Conservation (phyloP, 2,888 invertebrate species). For the Lymantria dispar region DNA sequence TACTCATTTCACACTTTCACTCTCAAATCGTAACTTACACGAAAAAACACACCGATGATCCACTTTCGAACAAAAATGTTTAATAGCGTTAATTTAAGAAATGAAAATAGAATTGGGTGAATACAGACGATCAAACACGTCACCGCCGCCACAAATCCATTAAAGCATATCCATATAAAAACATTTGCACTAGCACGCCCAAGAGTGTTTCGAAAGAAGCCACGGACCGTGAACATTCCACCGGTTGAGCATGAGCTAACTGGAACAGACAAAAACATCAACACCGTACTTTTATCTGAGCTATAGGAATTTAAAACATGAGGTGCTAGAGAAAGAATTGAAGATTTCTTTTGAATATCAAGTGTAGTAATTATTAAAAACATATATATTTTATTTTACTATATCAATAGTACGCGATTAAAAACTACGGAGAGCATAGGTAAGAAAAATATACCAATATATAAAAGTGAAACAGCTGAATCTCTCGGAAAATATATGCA, state of each 20-base stretch:
- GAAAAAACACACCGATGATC: constrained; percentile 13
- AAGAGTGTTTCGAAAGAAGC: constrained; percentile 78
- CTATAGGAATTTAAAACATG: constrained; percentile 46
- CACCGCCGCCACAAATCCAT: constrained; percentile 57
- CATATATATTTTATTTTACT: too few relatives aligned
- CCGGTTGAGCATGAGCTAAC: constrained; percentile 64
- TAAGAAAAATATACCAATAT: too few relatives aligned
- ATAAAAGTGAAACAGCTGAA: too few relatives aligned
- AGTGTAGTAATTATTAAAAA: too few relatives aligned
- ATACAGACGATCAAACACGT: constrained; percentile 41
- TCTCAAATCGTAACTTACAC: constrained; percentile 9
- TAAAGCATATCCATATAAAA: constrained; percentile 65
- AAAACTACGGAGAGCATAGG: too few relatives aligned
- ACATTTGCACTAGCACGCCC: constrained; percentile 77
- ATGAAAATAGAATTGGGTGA: constrained; percentile 12
- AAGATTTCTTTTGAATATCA: too few relatives aligned
- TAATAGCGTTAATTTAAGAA: not conserved
- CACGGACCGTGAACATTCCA: constrained; percentile 79
- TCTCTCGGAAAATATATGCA: too few relatives aligned
- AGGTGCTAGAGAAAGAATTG: constrained; percentile 7
- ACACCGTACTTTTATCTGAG: constrained; percentile 51
- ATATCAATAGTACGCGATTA: too few relatives aligned
- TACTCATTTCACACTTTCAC: constrained; percentile 19
- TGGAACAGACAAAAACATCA: constrained; percentile 67
- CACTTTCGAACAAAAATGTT: constrained; percentile 12